Conservation (phyloP, 2,797 vertebrate species). For the Caiman crocodilus region DNA sequence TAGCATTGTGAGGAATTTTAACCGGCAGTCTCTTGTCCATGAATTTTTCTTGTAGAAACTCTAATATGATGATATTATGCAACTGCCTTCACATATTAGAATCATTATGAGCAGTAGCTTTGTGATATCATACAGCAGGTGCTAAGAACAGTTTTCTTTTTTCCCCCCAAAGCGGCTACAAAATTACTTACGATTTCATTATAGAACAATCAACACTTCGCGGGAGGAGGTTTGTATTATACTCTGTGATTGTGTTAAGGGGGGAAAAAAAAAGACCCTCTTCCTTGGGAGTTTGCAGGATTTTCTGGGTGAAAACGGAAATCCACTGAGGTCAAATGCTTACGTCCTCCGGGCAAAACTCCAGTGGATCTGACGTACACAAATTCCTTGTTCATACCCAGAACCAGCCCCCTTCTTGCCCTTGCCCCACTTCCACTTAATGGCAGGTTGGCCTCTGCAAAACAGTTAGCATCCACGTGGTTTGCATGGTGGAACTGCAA, state of each 20-base stretch:
- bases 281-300: slow-evolving; percentile 49
- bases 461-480: background rate
- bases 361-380: slow-evolving; percentile 11
- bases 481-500: background rate
- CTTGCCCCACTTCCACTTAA: no score
- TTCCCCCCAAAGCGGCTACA: slow-evolving; percentile 68
- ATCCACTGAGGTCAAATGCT: slow-evolving; percentile 50
- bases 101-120: slow-evolving; percentile 66
- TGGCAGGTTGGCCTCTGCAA: background rate
- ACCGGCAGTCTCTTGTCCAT: slow-evolving; percentile 39
- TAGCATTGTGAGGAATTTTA: slow-evolving; percentile 52
- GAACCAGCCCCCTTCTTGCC: background rate
- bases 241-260: slow-evolving; percentile 54
- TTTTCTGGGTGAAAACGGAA: slow-evolving; percentile 56
- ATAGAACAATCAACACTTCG: slow-evolving; percentile 72
- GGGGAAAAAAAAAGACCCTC: background rate
- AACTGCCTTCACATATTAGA: slow-evolving; percentile 62
- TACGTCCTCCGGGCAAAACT: background rate
- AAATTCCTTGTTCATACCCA: background rate
- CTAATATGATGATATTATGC: slow-evolving; percentile 69
- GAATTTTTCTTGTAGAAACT: slow-evolving; percentile 53
- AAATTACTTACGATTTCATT: slow-evolving; percentile 75
- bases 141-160: slow-evolving; percentile 73
- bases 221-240: slow-evolving; percentile 60
- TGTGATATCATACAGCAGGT: slow-evolving; percentile 77